Conservation (phyloP, 2,113 vertebrate species). For the Gallinago paraguaiae region DNA sequence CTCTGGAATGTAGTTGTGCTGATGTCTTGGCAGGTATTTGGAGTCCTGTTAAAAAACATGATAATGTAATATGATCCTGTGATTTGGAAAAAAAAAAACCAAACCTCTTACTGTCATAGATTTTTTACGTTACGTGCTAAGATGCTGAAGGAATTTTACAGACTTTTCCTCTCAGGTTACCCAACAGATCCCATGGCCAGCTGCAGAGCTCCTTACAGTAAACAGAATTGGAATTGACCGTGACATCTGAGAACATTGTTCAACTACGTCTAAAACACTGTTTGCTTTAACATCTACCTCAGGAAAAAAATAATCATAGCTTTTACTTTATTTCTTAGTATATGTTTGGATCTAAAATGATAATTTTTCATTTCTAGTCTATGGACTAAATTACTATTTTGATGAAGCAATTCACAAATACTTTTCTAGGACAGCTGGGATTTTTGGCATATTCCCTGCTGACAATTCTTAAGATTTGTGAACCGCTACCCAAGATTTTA, state of each 20-base stretch:
- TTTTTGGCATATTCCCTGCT: background rate
- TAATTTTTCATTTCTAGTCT: background rate
- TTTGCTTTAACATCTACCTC: background rate
- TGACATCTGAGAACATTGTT: background rate
- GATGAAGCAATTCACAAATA: conserved; percentile 46
- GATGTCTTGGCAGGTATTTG: background rate
- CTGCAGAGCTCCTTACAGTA: background rate
- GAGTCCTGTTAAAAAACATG: background rate
- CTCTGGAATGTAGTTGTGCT: background rate
- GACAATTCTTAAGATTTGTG: background rate
- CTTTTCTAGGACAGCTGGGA: conserved; percentile 26
- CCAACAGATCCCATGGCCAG: background rate
- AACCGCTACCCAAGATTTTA: background rate
- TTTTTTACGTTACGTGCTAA: background rate
- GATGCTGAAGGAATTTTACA: background rate
- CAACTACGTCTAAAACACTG: background rate
- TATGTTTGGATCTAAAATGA: background rate
- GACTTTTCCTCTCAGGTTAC: background rate
- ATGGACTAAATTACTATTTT: conserved; percentile 46
- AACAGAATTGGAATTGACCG: background rate
- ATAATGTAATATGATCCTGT: fast-evolving
- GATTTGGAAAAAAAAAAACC: background rate
- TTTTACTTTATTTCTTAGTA: background rate
- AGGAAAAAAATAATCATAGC: background rate
- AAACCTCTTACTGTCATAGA: background rate